A percentile compares a stretch with the other conserved stretches of the same genome.
Evolutionary conservation across 2,797 vertebrate genomes (phyloP).

Genomic region (Graptemys geographica): DNA sequence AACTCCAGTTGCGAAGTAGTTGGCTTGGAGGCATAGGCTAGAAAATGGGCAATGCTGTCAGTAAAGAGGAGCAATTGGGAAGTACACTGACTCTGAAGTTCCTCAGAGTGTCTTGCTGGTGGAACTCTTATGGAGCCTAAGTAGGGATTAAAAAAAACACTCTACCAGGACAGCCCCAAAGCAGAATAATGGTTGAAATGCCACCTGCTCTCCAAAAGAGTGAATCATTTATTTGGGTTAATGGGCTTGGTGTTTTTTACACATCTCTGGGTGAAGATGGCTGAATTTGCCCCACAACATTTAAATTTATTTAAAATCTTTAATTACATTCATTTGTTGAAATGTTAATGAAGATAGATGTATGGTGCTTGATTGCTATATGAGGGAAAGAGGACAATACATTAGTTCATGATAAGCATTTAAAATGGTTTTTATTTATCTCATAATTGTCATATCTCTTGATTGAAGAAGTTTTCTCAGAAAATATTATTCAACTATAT

Average conservation of each 20-base stretch:
- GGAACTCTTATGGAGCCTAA: constrained; percentile 27
- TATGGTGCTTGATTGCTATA: neutral
- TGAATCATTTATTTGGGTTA: constrained; percentile 48
- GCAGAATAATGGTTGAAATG: constrained; percentile 26
- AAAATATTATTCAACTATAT: neutral
- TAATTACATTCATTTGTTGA: neutral
- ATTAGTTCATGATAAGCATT: neutral
- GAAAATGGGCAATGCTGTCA: constrained; percentile 28
- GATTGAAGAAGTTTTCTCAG: neutral
- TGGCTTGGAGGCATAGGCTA: neutral
- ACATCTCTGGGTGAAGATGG: neutral
- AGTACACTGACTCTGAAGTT: neutral
- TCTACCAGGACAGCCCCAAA: constrained; percentile 19
- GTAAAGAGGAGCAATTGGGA: neutral
- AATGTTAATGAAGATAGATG: neutral
- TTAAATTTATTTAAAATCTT: neutral
- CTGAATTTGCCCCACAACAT: neutral
- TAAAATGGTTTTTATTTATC: neutral
- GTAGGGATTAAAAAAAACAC: constrained; percentile 33
- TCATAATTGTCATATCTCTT: neutral
- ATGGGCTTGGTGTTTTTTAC: neutral
- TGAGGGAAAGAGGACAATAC: neutral
- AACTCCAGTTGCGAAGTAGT: neutral
- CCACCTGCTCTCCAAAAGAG: constrained; percentile 41
- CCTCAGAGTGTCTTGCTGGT: constrained; percentile 19